Conservation (phyloP, 2,888 invertebrate species). For the Erannis defoliaria region DNA sequence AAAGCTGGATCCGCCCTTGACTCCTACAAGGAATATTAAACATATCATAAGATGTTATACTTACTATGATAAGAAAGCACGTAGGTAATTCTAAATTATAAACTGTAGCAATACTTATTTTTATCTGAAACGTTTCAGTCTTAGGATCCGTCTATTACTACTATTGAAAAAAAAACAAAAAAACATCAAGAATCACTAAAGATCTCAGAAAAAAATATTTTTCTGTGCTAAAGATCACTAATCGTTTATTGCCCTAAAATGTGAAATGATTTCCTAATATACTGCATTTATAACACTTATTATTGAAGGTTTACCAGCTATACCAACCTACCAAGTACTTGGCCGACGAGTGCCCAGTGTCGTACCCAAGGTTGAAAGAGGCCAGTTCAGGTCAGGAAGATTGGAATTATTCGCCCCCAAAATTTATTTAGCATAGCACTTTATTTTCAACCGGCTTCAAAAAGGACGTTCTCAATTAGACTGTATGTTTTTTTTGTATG, state of each 20-base stretch:
- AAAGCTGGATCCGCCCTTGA: not conserved
- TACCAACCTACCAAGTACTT: slow-evolving; percentile 13
- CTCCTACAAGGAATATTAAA: slow-evolving; percentile 69
- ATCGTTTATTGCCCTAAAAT: slow-evolving; percentile 47
- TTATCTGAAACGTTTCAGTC: slow-evolving; percentile 64
- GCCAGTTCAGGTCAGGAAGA: no score
- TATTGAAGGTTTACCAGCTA: not conserved
- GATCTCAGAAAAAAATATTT: no score
- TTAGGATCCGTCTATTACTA: slow-evolving; percentile 82
- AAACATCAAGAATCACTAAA: slow-evolving; percentile 7
- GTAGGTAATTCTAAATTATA: slow-evolving; percentile 35
- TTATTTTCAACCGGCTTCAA: no score
- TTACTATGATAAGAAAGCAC: slow-evolving; percentile 43
- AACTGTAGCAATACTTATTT: slow-evolving; percentile 54
- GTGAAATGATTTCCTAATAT: not conserved
- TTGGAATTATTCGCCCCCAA: no score
- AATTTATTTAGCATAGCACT: no score
- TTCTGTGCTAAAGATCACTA: slow-evolving; percentile 37
- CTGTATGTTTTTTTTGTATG: no score
- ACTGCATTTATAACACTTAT: not conserved
- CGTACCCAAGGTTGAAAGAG: no score
- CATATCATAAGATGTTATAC: slow-evolving; percentile 72
- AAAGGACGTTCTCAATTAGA: no score
- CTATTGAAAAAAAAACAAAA: slow-evolving; percentile 44
- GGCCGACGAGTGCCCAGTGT: not conserved